phyloP scores from a whole-genome alignment of 2,888 invertebrate species.

The Caenorhabditis becei region DNA sequence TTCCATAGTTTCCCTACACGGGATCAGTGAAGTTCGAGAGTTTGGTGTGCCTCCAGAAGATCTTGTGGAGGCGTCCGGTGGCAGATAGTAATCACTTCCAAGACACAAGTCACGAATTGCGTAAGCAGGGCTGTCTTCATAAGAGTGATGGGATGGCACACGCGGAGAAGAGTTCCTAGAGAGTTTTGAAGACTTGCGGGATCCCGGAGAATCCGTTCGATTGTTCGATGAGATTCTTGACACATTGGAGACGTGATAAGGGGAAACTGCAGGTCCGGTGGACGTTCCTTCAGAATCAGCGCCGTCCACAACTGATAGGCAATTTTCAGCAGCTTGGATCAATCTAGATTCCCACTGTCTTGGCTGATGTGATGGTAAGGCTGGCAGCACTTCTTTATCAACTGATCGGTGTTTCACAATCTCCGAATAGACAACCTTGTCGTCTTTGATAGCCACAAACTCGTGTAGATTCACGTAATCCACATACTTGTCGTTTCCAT shows the following conservation, averaged over 20 bases:
- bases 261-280: slow-evolving; percentile 52
- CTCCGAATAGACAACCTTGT: slow-evolving; percentile 73
- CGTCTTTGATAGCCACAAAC: slow-evolving; percentile 75
- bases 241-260: slow-evolving; percentile 64
- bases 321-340: slow-evolving; percentile 76
- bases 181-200: slow-evolving; percentile 55
- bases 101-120: slow-evolving; percentile 53
- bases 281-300: slow-evolving; percentile 62
- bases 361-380: slow-evolving; percentile 71
- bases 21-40: slow-evolving; percentile 67
- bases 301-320: slow-evolving; percentile 61
- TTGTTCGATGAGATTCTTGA: slow-evolving; percentile 44
- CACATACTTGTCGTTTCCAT: slow-evolving; percentile 52
- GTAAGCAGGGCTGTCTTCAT: slow-evolving; percentile 49
- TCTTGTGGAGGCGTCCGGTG: slow-evolving; percentile 53
- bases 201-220: slow-evolving; percentile 59
- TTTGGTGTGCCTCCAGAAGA: slow-evolving; percentile 39
- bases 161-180: slow-evolving; percentile 49
- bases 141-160: slow-evolving; percentile 42
- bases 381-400: slow-evolving; percentile 62
- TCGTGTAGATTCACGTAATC: slow-evolving; percentile 79
- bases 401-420: slow-evolving; percentile 68
- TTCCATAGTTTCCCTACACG: slow-evolving; percentile 84
- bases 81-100: slow-evolving; percentile 54
- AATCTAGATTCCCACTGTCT: slow-evolving; percentile 70